Conservation (phyloP, 2,113 vertebrate species). For the Megaceryle torquata region DNA sequence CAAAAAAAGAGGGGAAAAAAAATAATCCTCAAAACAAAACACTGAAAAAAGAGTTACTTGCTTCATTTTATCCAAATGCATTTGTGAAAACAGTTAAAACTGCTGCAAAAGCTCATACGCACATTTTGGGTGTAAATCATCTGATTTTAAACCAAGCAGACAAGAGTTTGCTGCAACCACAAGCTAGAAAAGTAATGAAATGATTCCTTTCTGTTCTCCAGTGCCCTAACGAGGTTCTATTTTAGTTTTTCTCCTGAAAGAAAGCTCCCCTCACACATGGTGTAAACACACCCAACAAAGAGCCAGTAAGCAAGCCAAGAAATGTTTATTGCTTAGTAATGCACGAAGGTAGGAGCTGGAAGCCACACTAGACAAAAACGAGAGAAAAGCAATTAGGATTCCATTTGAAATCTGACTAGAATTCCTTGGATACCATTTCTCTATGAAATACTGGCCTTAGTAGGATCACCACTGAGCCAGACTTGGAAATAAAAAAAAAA, state of each 20-base stretch:
- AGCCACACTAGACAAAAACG: neutral
- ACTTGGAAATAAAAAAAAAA: neutral
- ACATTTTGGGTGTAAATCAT: neutral
- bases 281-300: neutral
- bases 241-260: neutral
- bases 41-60: neutral
- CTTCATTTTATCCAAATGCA: neutral
- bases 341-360: neutral
- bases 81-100: neutral
- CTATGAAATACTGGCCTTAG: neutral
- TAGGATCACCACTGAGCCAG: neutral
- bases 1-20: neutral
- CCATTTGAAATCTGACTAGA: neutral
- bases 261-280: neutral
- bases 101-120: neutral
- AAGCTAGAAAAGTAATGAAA: neutral
- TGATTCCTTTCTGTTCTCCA: neutral
- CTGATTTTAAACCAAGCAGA: neutral
- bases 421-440: neutral
- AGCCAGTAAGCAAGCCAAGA: slow-evolving; percentile 1
- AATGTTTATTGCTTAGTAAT: slow-evolving; percentile 11
- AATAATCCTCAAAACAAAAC: neutral
- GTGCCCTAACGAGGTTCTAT: neutral
- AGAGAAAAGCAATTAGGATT: slow-evolving; percentile 7
- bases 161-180: neutral